Evolutionary conservation across 2,113 vertebrate species (phyloP).

Genomic region (Redunca redunca): DNA sequence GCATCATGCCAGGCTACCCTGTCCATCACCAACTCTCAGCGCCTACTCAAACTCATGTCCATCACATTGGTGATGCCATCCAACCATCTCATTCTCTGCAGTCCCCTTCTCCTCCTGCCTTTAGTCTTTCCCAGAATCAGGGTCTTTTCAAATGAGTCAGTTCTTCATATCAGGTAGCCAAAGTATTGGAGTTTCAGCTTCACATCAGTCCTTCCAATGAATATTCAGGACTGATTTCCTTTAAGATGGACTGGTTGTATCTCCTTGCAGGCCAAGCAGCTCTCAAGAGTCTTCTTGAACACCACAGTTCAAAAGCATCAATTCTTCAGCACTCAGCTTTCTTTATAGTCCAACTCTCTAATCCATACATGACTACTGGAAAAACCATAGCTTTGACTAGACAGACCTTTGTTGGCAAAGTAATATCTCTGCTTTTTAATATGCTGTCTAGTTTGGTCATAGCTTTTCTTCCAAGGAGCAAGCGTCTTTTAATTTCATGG

Average conservation of each 20-base stretch:
- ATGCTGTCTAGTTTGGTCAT: background rate
- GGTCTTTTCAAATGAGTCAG: background rate
- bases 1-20: background rate
- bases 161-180: background rate
- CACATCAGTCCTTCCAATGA: background rate
- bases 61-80: background rate
- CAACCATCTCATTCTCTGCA: background rate
- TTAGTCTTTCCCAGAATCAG: background rate
- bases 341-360: background rate
- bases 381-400: background rate
- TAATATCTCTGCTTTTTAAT: background rate
- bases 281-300: background rate
- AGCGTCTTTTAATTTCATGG: background rate
- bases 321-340: background rate
- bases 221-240: background rate
- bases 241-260: background rate
- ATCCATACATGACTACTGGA: background rate
- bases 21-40: background rate
- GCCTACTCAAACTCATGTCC: background rate
- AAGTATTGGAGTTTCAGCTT: background rate
- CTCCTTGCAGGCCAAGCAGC: background rate
- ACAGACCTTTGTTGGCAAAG: background rate
- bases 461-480: background rate
- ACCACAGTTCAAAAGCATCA: background rate
- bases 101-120: background rate